Conservation (phyloP, 2,113 vertebrate genomes). For the Microtus pennsylvanicus region DNA sequence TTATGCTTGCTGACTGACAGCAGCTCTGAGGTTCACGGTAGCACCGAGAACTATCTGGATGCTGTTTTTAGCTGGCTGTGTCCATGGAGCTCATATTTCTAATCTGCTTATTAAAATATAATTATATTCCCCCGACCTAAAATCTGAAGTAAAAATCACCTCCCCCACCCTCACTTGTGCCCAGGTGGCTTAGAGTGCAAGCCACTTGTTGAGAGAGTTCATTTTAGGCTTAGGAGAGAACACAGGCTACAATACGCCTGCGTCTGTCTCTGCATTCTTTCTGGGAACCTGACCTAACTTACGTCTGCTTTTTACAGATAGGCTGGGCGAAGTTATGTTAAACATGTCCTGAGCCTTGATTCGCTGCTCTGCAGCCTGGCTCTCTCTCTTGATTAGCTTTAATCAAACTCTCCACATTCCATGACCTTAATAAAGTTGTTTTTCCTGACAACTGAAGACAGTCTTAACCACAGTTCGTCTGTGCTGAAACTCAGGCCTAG, state of each 20-base stretch:
- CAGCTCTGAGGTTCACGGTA: background rate
- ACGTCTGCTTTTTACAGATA: slow-evolving; percentile 82
- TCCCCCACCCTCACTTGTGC: background rate
- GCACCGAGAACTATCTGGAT: background rate
- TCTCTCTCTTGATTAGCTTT: slow-evolving; percentile 88
- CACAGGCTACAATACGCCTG: background rate
- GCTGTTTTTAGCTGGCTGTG: background rate
- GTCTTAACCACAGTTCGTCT: slow-evolving; percentile 88
- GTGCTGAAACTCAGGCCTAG: slow-evolving; percentile 86
- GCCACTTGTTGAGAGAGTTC: slow-evolving; percentile 50
- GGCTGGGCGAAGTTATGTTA: slow-evolving; percentile 80
- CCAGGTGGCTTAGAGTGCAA: background rate
- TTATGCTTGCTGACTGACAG: background rate
- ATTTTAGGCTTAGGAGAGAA: slow-evolving; percentile 26
- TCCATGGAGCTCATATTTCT: background rate
- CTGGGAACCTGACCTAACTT: slow-evolving; percentile 84
- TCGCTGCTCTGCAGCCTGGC: slow-evolving; percentile 72
- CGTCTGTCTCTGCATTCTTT: slow-evolving; percentile 77
- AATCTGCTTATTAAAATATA: background rate
- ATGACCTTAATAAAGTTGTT: slow-evolving; percentile 88
- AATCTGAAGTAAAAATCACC: slow-evolving; percentile 18
- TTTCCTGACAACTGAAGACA: slow-evolving; percentile 86
- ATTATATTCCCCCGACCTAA: background rate
- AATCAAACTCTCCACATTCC: slow-evolving; percentile 84
- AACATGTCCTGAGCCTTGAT: slow-evolving; percentile 79